Evolutionary conservation across 2,888 invertebrate species (phyloP), one percentile per base, ranked within the genome.

Genomic region (Alloplasta piceator): DNA sequence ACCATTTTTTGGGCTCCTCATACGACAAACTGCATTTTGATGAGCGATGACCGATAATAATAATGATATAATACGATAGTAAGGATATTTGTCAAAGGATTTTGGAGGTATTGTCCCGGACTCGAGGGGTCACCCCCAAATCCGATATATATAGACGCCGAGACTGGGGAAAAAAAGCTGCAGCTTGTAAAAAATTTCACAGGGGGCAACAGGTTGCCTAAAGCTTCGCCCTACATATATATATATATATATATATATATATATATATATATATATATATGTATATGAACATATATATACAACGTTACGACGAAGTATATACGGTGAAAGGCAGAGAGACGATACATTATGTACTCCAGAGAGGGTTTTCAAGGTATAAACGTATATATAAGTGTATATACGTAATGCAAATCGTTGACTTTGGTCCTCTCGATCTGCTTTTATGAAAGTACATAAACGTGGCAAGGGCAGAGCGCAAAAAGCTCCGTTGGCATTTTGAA

Each of bases 151-250:
- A 36, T 39, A 16, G 14, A 39, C n/a, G 38, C n/a, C 38, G 4
- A 41, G 14, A 43, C 10, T n/a, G 43, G 26, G 36, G 10, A 10
- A 16, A 56, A 56, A 16, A 58, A 7, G 36, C 36, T 56, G 58
- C 16, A 10, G 12, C 38, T 1, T 52, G 68, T 68, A 66, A 58
- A 58, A 60, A 48, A 56, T 38, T 61, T 55, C 46, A 50, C 9
- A 36, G 4, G 12, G 55, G 55, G 67, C 73, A 73, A 68, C 67
- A 67, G 67, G 67, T 68, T 73, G 67, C 36, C 26, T 10, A 50
- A 68, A 72, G 48, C 38, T 16, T 52, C 41, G 14, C 6, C 16
- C 4, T 56, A 43, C 43, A 6, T 5, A 41, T 41, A 41, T 6
- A 41, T 41, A 41, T 5, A 6, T 41, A 41, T 41, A 5, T 41